Conservation (phyloP, 2,888 invertebrate species). For the Caenorhabditis sp. region DNA sequence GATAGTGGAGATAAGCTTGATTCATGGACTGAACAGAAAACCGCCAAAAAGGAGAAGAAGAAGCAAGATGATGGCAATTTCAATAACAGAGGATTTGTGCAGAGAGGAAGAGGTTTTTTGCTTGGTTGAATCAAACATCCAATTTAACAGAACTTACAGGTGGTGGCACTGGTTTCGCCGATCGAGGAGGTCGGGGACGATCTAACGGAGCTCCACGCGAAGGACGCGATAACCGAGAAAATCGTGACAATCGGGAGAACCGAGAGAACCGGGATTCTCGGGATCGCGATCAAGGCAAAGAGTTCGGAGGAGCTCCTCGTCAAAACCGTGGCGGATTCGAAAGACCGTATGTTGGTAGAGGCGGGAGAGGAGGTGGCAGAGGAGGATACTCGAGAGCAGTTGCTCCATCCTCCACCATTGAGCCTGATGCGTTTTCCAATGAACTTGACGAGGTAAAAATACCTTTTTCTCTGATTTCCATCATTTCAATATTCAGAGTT, state of each 20-base stretch:
- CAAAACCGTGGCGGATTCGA: constrained; percentile 51
- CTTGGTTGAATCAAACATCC: background rate
- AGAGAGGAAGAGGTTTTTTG: constrained; percentile 54
- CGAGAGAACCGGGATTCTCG: background rate
- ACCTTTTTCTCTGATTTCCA: no score
- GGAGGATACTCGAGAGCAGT: constrained; percentile 59
- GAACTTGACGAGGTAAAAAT: constrained; percentile 50
- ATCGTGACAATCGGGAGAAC: constrained; percentile 17
- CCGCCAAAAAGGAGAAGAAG: constrained; percentile 69
- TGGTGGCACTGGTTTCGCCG: constrained; percentile 33
- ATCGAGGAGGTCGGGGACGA: constrained; percentile 55
- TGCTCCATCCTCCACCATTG: constrained; percentile 36
- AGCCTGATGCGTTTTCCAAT: constrained; percentile 36
- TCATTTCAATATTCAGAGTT: constrained; percentile 48
- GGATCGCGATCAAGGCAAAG: constrained; percentile 14
- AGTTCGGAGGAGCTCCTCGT: constrained; percentile 23
- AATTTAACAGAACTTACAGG: no score
- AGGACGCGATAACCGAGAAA: constrained; percentile 22
- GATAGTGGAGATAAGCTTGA: constrained; percentile 66
- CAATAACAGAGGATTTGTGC: constrained; percentile 41
- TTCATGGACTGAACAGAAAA: constrained; percentile 72
- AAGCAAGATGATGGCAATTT: constrained; percentile 55
- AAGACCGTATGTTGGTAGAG: constrained; percentile 45
- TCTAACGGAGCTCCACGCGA: constrained; percentile 53
- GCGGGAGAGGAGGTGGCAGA: constrained; percentile 54